Base-by-base conservation (phyloP, 2,797 vertebrate species). In the Ceyx erithaca region DNA sequence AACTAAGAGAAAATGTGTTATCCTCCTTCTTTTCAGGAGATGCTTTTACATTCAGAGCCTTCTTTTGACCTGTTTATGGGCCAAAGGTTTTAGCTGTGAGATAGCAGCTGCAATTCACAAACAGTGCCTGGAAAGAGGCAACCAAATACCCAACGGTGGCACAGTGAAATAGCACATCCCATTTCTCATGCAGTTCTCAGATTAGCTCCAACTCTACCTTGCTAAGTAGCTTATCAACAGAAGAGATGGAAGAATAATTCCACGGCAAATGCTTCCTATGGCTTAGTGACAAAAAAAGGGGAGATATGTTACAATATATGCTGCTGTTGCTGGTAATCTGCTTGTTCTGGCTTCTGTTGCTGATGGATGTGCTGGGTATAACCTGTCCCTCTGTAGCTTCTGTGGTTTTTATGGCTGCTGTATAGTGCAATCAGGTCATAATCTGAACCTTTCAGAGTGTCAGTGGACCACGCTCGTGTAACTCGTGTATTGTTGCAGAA, bases 201-300 rank as follows among this genome's bases (percentile, higher is more conserved):
- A 82, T 94, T 57, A 94, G 72, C 64, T 73, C 49, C 57, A 69
- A n/a, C 64, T 85, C 93, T 7, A 28, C 80, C 89, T 84, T 40
- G 58, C 85, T 95, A 84, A 93, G 90, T 75, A 92, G 87, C 90
- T 96, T 91, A 87, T 91, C 66, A 31, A 49, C 23, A 48, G 61
- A n/a, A 59, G 83, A 95, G 90, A 91, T 76, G 43, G 46, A 82
- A 85, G 80, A 69, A 77, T 83, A 91, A 95, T 85, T 71, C 85
- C 71, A 17, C 26, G 35, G 81, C 80, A 72, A 76, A 80, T 49
- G 62, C 84, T 84, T 89, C 79, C 2, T 54, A 21, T 17, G 73
- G 91, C 93, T 95, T 86, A 92, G 93, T 52, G 90, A 78, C 82
- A 76, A 83, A 52, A 73, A 81, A 51, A 87, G 41, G 49, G 67